These are phyloP conservation scores for Agrotis segetum DNA, from an alignment of 2,888 invertebrate species.

Conservation along the genomic window DNA sequence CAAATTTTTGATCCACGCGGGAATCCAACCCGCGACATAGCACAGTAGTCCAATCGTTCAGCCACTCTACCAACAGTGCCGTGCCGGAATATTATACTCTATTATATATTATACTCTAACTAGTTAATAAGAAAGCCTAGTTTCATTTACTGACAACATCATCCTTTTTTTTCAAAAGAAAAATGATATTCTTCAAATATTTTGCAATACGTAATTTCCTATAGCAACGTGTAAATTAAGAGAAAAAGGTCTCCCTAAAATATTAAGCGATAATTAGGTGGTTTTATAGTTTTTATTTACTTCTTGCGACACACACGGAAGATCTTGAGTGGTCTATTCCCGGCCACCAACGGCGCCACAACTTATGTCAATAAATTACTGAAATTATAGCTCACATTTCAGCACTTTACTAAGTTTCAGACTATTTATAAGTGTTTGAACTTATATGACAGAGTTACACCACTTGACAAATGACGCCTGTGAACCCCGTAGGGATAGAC, in stretches of 20 bases:
- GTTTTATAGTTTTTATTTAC: slow-evolving; percentile 10
- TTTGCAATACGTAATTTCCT: no score
- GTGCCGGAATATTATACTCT: no score
- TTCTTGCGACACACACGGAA: slow-evolving; percentile 41
- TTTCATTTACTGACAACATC: no score
- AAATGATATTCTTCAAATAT: no score
- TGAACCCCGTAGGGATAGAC: neutral
- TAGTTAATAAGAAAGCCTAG: no score
- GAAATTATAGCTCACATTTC: slow-evolving; percentile 13
- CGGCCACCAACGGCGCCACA: slow-evolving; percentile 3
- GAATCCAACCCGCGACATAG: no score
- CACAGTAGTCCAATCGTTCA: neutral
- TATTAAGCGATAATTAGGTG: slow-evolving; percentile 10
- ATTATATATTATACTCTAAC: no score
- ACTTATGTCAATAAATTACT: slow-evolving; percentile 21
- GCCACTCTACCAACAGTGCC: no score
- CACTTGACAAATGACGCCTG: neutral
- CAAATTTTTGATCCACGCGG: no score
- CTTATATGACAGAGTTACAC: neutral
- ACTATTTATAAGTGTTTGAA: neutral
- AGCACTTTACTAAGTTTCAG: neutral
- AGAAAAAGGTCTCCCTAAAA: neutral
- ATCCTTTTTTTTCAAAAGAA: no score
- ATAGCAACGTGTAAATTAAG: no score
- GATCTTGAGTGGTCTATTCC: slow-evolving; percentile 33